Evolutionary conservation across 2,797 vertebrate species (phyloP).

Genomic region (Rhyacichthys aspro): DNA sequence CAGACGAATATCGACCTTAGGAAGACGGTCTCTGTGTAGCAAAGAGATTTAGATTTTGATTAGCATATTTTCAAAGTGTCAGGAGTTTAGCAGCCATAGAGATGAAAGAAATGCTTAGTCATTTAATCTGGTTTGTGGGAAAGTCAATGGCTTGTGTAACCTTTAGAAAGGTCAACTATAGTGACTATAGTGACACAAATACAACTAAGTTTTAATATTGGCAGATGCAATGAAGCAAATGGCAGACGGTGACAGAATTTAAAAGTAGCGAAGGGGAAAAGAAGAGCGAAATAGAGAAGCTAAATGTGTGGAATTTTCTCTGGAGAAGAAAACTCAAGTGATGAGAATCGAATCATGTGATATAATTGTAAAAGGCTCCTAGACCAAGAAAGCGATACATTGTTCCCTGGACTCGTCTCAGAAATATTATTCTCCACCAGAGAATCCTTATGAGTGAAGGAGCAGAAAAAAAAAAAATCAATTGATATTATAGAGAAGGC

Average conservation of each 20-base stretch:
- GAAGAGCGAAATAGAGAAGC: conserved; percentile 8
- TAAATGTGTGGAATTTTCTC: conserved; percentile 49
- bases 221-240: conserved; percentile 4
- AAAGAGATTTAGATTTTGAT: conserved; percentile 69
- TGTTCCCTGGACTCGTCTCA: conserved; percentile 42
- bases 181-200: conserved; percentile 7
- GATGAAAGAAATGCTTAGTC: conserved; percentile 62
- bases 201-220: too few relatives aligned
- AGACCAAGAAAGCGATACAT: conserved; percentile 56
- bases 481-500: conserved; percentile 68
- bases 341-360: conserved; percentile 61
- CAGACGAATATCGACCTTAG: conserved; percentile 53
- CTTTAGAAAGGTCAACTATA: conserved; percentile 51
- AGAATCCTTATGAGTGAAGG: conserved; percentile 57
- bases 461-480: conserved; percentile 56
- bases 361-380: conserved; percentile 58
- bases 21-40: conserved; percentile 55
- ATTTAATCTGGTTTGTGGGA: conserved; percentile 29
- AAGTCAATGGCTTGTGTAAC: conserved; percentile 27
- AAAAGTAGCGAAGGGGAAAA: conserved; percentile 12
- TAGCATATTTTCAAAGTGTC: conserved; percentile 64
- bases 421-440: conserved; percentile 64
- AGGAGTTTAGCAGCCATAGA: conserved; percentile 51
- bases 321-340: conserved; percentile 51
- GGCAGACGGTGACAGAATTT: background rate